Evolutionary conservation across 2,113 vertebrate species (phyloP), one percentile per base, ranked within the genome.

Genomic region (Scytalopus superciliaris): DNA sequence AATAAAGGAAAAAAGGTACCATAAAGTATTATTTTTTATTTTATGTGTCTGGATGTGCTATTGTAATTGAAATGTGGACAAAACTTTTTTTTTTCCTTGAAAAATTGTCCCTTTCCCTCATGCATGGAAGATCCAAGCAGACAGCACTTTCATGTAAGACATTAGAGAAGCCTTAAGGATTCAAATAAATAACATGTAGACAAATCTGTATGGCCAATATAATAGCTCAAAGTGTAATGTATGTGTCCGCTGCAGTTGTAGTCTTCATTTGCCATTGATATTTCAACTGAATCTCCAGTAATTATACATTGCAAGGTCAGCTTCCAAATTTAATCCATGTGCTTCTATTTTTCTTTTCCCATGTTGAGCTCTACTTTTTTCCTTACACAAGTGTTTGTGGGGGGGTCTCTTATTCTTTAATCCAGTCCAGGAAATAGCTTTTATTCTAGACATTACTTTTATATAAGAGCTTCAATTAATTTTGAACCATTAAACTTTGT

Each of bases 11-110:
- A 77, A 97, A 97, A 97, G 96, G 97, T 98, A 98, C 92, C 78
- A 96, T 96, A 93, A 97, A 96, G 31, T 96, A 96, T 97, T 98
- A 97, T 98, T 98, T 98, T 98, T 98, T 98, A 97, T 98, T 98
- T 97, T 98, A 95, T 98, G 97, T 98, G 97, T 98, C 97, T 98
- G 96, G 96, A 97, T 98, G 94, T 97, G 97, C 88, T 97, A 89
- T 87, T 97, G 92, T 97, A 97, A 97, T 93, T 97, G 83, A 97
- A 95, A 93, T 93, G 96, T 97, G 95, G 96, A 96, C 95, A 89
- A 95, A 33, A 23, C 76, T 92, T 57, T 82, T 94, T 79, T 90
- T 82, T 92, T 89, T 69, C 62, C 79, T 93, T 94, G 57, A 82
- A 84, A 84, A 96, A 88, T 50, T 92, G 68, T 30, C 73, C 90